These are phyloP conservation scores for Synergus japonicus DNA, from an alignment of 2,888 invertebrate species.

Conservation along the genomic window DNA sequence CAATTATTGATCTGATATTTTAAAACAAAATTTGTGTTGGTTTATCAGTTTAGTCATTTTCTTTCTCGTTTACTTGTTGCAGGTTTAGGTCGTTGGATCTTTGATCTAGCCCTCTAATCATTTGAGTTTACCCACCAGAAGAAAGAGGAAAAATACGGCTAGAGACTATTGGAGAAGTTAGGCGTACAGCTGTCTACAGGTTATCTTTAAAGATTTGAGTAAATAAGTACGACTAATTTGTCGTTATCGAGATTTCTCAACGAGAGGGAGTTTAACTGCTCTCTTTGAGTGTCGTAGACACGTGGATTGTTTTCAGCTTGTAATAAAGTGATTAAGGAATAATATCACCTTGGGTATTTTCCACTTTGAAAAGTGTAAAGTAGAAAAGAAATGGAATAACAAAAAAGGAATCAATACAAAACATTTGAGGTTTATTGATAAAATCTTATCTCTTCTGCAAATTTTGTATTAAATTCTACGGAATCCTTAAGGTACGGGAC, in stretches of 20 bases:
- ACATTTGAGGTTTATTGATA: not conserved
- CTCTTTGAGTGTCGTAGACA: not conserved
- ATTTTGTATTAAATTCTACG: not conserved
- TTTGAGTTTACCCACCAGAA: not conserved
- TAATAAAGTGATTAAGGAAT: not conserved
- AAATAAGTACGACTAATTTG: conserved; percentile 27
- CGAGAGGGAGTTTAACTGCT: not conserved
- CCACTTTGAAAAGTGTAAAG: not conserved
- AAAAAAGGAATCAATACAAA: not conserved
- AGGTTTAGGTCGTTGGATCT: not conserved
- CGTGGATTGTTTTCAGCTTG: not conserved
- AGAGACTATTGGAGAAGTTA: not conserved
- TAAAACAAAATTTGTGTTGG: not conserved
- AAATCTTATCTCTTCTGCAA: not conserved
- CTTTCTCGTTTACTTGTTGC: conserved; percentile 7
- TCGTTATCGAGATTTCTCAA: conserved; percentile 22
- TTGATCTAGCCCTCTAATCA: not conserved
- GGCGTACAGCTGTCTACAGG: not conserved
- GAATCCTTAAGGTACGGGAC: conserved; percentile 51
- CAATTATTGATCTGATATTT: not conserved
- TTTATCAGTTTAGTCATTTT: not conserved
- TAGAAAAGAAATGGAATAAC: not conserved
- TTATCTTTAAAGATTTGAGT: conserved; percentile 14
- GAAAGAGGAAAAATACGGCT: not conserved
- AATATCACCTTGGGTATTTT: not conserved